phyloP scores from a whole-genome alignment of 2,113 vertebrate genomes.

The Helogale parvula region DNA sequence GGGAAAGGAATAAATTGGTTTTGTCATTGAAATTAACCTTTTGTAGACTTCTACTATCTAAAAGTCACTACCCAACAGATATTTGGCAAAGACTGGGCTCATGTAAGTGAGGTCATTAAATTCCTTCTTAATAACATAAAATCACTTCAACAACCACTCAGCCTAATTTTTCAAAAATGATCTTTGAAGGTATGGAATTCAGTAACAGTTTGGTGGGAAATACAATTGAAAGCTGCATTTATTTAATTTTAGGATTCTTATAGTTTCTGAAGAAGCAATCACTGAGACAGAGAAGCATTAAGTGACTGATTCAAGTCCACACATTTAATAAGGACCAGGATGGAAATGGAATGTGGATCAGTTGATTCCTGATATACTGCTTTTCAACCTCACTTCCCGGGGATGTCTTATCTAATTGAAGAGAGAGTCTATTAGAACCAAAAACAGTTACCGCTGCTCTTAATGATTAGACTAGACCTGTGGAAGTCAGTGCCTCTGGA shows the following conservation, averaged over 20 bases:
- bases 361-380: neutral
- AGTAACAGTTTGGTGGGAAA: neutral
- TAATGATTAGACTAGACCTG: neutral
- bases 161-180: neutral
- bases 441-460: neutral
- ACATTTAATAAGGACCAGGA: neutral
- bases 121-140: neutral
- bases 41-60: neutral
- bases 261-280: neutral
- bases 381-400: neutral
- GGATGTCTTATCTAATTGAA: neutral
- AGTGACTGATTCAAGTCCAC: neutral
- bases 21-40: neutral
- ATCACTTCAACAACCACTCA: neutral
- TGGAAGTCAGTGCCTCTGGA: constrained; percentile 8
- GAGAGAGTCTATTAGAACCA: neutral
- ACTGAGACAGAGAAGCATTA: neutral
- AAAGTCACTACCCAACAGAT: neutral
- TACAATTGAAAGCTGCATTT: neutral
- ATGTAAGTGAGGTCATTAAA: neutral
- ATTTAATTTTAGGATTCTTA: constrained; percentile 14
- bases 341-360: neutral
- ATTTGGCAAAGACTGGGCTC: neutral
- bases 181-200: neutral
- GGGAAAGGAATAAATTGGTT: neutral